These are phyloP conservation scores for Chloroceryle inda DNA, from an alignment of 2,797 vertebrate species.

Conservation along the genomic window DNA sequence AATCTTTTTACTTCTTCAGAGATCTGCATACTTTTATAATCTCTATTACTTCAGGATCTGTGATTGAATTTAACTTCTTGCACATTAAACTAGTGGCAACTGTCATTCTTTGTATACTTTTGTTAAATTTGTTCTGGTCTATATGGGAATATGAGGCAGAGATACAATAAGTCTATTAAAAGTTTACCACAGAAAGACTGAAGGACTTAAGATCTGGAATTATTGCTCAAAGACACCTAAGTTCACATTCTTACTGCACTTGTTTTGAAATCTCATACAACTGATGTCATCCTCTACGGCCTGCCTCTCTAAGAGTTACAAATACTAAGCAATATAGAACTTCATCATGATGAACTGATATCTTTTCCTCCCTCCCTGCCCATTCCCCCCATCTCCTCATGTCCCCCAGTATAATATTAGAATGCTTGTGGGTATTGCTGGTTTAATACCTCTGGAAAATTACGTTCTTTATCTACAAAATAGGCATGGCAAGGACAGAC, in stretches of 20 bases:
- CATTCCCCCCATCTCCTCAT: accelerated
- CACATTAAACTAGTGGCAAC: conserved; percentile 77
- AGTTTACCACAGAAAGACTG: conserved; percentile 31
- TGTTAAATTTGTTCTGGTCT: conserved; percentile 72
- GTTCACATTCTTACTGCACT: conserved; percentile 17
- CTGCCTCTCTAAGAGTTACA: background rate
- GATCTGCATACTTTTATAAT: conserved; percentile 64
- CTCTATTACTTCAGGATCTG: conserved; percentile 59
- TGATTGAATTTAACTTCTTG: conserved; percentile 74
- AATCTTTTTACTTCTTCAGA: conserved; percentile 63
- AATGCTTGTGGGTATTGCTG: background rate
- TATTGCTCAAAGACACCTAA: conserved; percentile 38
- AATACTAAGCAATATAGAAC: conserved; percentile 10
- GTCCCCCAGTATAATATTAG: background rate
- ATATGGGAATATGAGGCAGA: conserved; percentile 38
- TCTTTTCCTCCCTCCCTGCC: background rate
- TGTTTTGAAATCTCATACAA: conserved; percentile 27
- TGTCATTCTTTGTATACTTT: conserved; percentile 69
- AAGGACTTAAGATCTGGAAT: conserved; percentile 35
- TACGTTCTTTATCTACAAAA: background rate
- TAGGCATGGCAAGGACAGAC: background rate
- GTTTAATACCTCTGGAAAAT: conserved; percentile 6
- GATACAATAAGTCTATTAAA: conserved; percentile 52
- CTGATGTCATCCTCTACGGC: background rate
- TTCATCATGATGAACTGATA: background rate